phyloP scores from a whole-genome alignment of 2,888 invertebrate species.

The Cantharis rustica region DNA sequence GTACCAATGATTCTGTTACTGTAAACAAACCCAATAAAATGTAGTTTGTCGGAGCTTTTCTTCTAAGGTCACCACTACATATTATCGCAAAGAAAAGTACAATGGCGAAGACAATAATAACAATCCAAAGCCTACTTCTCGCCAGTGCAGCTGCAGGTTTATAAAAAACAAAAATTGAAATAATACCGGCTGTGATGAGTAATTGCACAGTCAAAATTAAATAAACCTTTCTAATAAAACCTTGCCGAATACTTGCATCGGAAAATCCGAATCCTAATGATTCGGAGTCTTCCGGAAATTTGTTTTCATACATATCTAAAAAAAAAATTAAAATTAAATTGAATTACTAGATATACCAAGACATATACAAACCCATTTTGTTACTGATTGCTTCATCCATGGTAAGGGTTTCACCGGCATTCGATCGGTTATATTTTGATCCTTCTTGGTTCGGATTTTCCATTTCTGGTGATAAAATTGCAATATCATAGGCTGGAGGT shows the following conservation, averaged over 20 bases:
- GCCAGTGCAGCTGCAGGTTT: background rate
- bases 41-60: background rate
- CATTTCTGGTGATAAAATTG: slow-evolving; percentile 47
- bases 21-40: slow-evolving; percentile 2
- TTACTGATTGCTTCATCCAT: slow-evolving; percentile 38
- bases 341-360: no score
- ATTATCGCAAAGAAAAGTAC: background rate
- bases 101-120: background rate
- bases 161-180: slow-evolving; percentile 1
- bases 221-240: slow-evolving; percentile 9
- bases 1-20: background rate
- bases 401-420: slow-evolving; percentile 48
- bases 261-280: background rate
- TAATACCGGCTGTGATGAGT: background rate
- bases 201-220: slow-evolving; percentile 6
- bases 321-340: no score
- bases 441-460: slow-evolving; percentile 39
- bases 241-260: background rate
- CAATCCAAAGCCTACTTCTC: background rate
- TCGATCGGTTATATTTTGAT: slow-evolving; percentile 43
- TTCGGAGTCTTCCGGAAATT: background rate
- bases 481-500: slow-evolving; percentile 45
- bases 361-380: slow-evolving; percentile 49
- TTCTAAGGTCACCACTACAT: background rate
- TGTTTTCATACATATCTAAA: background rate